A percentile compares a stretch with the other conserved stretches of the same genome.
Conservation (phyloP, 1,140 invertebrate genomes). For the Argopecten irradians region DNA sequence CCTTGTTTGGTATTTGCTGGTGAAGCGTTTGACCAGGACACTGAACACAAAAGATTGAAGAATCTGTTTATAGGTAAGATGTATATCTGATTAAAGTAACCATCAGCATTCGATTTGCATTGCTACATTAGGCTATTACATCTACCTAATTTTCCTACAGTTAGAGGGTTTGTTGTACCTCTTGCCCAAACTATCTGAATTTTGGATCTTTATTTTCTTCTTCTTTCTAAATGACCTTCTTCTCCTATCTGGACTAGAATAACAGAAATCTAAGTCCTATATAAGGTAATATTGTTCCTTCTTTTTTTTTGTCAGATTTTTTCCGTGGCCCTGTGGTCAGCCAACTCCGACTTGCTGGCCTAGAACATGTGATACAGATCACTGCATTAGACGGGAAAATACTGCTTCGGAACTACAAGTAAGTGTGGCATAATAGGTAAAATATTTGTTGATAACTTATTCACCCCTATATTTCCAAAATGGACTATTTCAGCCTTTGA, state of each 20-base stretch:
- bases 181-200: too few species aligned
- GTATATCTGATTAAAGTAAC: background rate
- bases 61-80: conserved; percentile 84
- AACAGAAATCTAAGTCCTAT: too few species aligned
- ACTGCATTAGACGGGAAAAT: conserved; percentile 89
- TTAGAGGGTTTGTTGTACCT: too few species aligned
- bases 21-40: conserved; percentile 89
- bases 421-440: conserved; percentile 45
- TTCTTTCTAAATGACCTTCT: too few species aligned
- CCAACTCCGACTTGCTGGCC: conserved; percentile 89
- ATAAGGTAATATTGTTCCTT: too few species aligned
- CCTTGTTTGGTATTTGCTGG: conserved; percentile 96
- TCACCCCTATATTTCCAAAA: too few species aligned
- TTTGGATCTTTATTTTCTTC: too few species aligned
- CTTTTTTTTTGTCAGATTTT: conserved; percentile 84
- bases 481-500: too few species aligned
- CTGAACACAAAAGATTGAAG: conserved; percentile 88
- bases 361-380: conserved; percentile 95
- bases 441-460: background rate
- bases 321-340: conserved; percentile 91
- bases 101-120: background rate
- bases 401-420: conserved; percentile 91
- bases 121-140: too few species aligned
- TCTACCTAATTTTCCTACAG: too few species aligned
- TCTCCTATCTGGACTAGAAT: too few species aligned